Conservation (phyloP, 2,797 vertebrate genomes). For the Chanos chanos region DNA sequence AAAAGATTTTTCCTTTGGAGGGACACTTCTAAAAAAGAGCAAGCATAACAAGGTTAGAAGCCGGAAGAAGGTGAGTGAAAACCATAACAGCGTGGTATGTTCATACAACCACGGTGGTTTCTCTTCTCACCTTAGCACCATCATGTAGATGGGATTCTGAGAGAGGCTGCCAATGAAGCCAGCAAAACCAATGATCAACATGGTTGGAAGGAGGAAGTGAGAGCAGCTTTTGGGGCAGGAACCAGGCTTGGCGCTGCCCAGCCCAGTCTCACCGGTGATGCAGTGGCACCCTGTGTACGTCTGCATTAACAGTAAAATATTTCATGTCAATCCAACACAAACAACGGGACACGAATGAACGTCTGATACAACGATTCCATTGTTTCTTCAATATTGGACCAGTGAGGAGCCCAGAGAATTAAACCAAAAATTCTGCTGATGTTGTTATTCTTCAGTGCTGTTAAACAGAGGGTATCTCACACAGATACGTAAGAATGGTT, state of each 20-base stretch:
- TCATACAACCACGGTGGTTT: too few relatives aligned
- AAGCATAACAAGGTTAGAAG: too few relatives aligned
- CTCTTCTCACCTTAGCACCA: conserved; percentile 94
- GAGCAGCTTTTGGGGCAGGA: conserved; percentile 80
- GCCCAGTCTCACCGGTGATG: conserved; percentile 53
- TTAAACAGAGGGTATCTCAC: too few relatives aligned
- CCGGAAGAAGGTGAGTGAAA: too few relatives aligned
- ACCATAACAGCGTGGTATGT: too few relatives aligned
- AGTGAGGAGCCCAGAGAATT: too few relatives aligned
- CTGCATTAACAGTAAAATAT: conserved; percentile 63
- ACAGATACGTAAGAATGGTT: too few relatives aligned
- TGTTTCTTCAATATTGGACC: too few relatives aligned
- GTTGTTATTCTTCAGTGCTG: too few relatives aligned
- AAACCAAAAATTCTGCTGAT: too few relatives aligned
- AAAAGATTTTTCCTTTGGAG: conserved; percentile 90
- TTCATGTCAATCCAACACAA: conserved; percentile 7
- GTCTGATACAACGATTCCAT: too few relatives aligned
- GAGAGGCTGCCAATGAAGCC: conserved; percentile 82
- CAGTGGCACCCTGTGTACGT: conserved; percentile 81
- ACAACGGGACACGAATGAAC: too few relatives aligned
- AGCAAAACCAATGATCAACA: conserved; percentile 84
- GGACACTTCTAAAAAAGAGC: conserved; percentile 87
- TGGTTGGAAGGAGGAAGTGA: conserved; percentile 78
- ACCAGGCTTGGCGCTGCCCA: conserved; percentile 70
- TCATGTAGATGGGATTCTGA: conserved; percentile 97